These are phyloP conservation scores for Ginglymostoma cirratum DNA, from an alignment of 2,113 vertebrate genomes.

Conservation along the genomic window DNA sequence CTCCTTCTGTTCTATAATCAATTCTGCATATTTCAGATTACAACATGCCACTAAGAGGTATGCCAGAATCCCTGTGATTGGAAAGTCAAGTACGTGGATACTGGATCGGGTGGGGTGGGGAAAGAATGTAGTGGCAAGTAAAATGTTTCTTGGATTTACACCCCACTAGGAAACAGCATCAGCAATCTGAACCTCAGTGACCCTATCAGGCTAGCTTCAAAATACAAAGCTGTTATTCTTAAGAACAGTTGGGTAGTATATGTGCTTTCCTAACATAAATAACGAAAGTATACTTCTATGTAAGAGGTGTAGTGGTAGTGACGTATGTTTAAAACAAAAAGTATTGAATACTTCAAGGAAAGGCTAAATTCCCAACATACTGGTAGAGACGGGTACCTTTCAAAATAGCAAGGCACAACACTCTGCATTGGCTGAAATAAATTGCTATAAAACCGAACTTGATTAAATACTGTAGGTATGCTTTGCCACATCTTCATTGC, in stretches of 20 bases:
- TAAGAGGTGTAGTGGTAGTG: background rate
- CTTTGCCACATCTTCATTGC: background rate
- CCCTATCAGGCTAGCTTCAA: background rate
- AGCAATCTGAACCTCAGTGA: background rate
- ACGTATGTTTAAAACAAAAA: background rate
- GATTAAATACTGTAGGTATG: background rate
- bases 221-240: background rate
- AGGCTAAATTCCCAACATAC: background rate
- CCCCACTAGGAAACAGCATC: too few species aligned
- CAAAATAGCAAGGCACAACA: background rate
- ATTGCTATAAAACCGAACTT: background rate
- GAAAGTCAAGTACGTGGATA: too few species aligned
- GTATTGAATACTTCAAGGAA: too few species aligned
- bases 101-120: background rate
- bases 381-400: background rate
- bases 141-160: too few species aligned
- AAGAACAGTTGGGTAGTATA: background rate
- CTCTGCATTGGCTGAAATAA: background rate
- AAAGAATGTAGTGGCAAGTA: background rate
- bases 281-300: background rate
- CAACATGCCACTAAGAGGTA: background rate
- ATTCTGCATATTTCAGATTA: background rate
- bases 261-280: background rate
- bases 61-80: too few species aligned
- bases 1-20: background rate